phyloP scores from a whole-genome alignment of 2,888 invertebrate genomes.

The Hesperia comma region DNA sequence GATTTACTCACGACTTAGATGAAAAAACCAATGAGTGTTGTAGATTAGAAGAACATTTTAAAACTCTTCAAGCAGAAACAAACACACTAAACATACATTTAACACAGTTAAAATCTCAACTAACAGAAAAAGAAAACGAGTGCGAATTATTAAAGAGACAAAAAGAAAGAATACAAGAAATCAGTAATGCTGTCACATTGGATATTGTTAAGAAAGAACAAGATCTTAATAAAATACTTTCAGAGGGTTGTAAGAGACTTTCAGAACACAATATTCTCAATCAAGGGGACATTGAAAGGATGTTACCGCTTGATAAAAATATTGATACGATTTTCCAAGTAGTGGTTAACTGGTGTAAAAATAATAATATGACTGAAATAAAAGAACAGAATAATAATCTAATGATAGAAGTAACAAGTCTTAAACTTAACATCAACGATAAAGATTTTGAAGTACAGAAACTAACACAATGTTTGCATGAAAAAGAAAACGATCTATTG shows the following conservation, averaged over 20 bases:
- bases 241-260: slow-evolving; percentile 55
- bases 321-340: slow-evolving; percentile 56
- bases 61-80: slow-evolving; percentile 50
- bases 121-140: slow-evolving; percentile 64
- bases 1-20: slow-evolving; percentile 53
- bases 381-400: slow-evolving; percentile 51
- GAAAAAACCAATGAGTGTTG: slow-evolving; percentile 51
- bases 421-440: slow-evolving; percentile 50
- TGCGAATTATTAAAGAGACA: slow-evolving; percentile 59
- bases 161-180: slow-evolving; percentile 67
- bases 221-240: slow-evolving; percentile 55
- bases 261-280: slow-evolving; percentile 53
- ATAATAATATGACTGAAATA: slow-evolving; percentile 35
- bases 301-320: slow-evolving; percentile 51
- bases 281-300: slow-evolving; percentile 50
- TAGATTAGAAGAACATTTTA: slow-evolving; percentile 52
- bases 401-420: slow-evolving; percentile 50
- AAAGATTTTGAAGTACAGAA: slow-evolving; percentile 54
- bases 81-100: slow-evolving; percentile 59
- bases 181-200: slow-evolving; percentile 67
- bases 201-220: slow-evolving; percentile 67
- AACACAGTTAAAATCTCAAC: slow-evolving; percentile 54
- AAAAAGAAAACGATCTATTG: slow-evolving; percentile 52
- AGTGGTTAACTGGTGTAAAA: slow-evolving; percentile 49
- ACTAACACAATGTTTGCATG: slow-evolving; percentile 47